Percentiles rank a stretch among this genome's conserved stretches.
Evolutionary conservation across 2,888 invertebrate genomes (phyloP).

Genomic region (Sialis lutaria): DNA sequence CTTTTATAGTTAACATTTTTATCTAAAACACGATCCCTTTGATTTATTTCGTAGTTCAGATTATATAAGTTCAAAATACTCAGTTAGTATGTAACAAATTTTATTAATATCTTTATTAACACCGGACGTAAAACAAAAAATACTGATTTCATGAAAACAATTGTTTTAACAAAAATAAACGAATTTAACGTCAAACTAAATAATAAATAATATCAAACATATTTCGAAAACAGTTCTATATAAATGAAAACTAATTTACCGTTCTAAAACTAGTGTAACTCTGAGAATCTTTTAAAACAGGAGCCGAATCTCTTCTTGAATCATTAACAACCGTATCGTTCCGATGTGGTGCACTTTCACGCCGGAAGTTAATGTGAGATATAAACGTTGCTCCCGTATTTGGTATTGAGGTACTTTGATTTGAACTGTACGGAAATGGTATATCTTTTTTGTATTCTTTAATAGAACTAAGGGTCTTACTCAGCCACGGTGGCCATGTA

Average conservation of each 20-base stretch:
- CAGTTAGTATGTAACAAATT: too few relatives aligned
- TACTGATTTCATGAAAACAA: too few relatives aligned
- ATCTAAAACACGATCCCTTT: too few relatives aligned
- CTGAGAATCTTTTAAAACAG: slow-evolving; percentile 25
- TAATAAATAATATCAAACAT: too few relatives aligned
- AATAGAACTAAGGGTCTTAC: slow-evolving; percentile 71
- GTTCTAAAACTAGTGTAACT: slow-evolving; percentile 25
- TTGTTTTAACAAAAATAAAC: too few relatives aligned
- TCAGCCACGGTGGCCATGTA: slow-evolving; percentile 86
- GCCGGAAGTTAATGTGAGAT: slow-evolving; percentile 25
- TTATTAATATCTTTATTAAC: too few relatives aligned
- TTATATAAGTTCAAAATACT: too few relatives aligned
- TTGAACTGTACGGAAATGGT: slow-evolving; percentile 13
- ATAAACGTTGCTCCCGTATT: slow-evolving; percentile 22
- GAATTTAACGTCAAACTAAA: too few relatives aligned
- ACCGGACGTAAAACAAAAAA: too few relatives aligned
- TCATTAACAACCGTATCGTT: slow-evolving; percentile 16
- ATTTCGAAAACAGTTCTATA: too few relatives aligned
- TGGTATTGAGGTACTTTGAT: slow-evolving; percentile 10
- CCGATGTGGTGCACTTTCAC: slow-evolving; percentile 28
- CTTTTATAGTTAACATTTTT: too few relatives aligned
- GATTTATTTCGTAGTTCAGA: too few relatives aligned
- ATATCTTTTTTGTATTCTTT: slow-evolving; percentile 45
- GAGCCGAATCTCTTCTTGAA: slow-evolving; percentile 21
- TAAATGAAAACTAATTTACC: slow-evolving; percentile 3